Percentiles rank a stretch among this genome's conserved stretches.
Conservation (phyloP, 2,797 vertebrate genomes). For the Chiloscyllium punctatum region DNA sequence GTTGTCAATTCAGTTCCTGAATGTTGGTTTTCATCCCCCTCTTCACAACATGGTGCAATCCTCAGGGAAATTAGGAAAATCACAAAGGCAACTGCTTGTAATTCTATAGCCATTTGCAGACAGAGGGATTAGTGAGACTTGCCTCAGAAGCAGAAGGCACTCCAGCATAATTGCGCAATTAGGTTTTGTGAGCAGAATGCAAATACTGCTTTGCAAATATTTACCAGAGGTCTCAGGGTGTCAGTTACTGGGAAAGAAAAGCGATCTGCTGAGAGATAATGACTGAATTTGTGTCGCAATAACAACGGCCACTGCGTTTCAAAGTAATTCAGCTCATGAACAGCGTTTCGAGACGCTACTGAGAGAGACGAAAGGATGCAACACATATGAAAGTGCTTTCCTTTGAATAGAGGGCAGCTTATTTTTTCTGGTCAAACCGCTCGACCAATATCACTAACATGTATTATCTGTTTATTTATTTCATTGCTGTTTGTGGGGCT, state of each 20-base stretch:
- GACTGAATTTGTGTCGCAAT: background rate
- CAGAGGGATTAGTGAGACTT: slow-evolving; percentile 30
- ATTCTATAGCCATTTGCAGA: slow-evolving; percentile 35
- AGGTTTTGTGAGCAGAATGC: slow-evolving; percentile 32
- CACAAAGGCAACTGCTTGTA: slow-evolving; percentile 38
- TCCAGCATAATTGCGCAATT: slow-evolving; percentile 32
- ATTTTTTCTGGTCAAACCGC: background rate
- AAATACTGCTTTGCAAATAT: slow-evolving; percentile 25
- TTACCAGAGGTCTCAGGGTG: slow-evolving; percentile 16
- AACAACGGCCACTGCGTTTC: background rate
- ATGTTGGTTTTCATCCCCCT: slow-evolving; percentile 12
- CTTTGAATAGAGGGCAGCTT: background rate
- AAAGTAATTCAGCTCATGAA: background rate
- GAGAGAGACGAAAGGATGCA: too few relatives aligned
- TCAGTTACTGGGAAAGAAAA: slow-evolving; percentile 30
- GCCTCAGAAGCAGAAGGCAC: slow-evolving; percentile 18
- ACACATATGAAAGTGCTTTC: background rate
- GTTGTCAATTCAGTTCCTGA: slow-evolving; percentile 16
- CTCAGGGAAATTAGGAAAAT: slow-evolving; percentile 36
- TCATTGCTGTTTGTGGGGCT: background rate
- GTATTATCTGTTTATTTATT: background rate
- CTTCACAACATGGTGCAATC: slow-evolving; percentile 2
- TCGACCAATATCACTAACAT: background rate
- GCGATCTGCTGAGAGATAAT: slow-evolving; percentile 21
- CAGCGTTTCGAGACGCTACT: background rate